Conservation (phyloP, 1,140 invertebrate genomes). For the Drosophila sulfurigaster region DNA sequence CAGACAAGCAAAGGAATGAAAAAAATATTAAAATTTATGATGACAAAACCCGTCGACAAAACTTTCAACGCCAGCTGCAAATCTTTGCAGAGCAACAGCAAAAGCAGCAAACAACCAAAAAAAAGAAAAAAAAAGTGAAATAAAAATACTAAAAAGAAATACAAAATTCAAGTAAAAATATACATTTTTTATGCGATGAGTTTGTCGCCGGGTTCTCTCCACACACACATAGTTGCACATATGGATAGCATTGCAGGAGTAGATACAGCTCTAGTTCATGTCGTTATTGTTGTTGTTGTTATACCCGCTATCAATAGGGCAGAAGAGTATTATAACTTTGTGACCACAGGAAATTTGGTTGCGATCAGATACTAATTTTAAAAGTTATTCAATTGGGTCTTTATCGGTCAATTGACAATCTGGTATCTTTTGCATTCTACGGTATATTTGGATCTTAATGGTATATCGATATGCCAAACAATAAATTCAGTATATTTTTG, state of each 20-base stretch:
- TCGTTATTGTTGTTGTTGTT: constrained; percentile 10
- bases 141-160: constrained; percentile 49
- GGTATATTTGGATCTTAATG: too few relatives aligned
- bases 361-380: too few relatives aligned
- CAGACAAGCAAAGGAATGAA: constrained; percentile 12
- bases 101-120: constrained; percentile 15
- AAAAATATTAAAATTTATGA: constrained; percentile 80
- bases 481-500: too few relatives aligned
- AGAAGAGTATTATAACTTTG: too few relatives aligned
- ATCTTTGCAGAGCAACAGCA: constrained; percentile 55
- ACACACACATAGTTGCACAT: constrained; percentile 10
- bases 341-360: too few relatives aligned
- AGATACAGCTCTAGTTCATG: not conserved
- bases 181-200: constrained; percentile 66
- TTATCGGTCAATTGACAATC: too few relatives aligned
- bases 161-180: constrained; percentile 59
- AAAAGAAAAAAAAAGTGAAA: constrained; percentile 9
- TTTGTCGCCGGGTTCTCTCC: constrained; percentile 26
- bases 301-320: too few relatives aligned
- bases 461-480: too few relatives aligned
- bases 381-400: too few relatives aligned
- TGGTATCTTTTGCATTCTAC: too few relatives aligned
- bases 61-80: constrained; percentile 79
- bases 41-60: constrained; percentile 66
- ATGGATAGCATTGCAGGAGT: not conserved